Evolutionary conservation across 2,113 vertebrate genomes (phyloP), one percentile per base, ranked within the genome.

Genomic region (Equus przewalskii): DNA sequence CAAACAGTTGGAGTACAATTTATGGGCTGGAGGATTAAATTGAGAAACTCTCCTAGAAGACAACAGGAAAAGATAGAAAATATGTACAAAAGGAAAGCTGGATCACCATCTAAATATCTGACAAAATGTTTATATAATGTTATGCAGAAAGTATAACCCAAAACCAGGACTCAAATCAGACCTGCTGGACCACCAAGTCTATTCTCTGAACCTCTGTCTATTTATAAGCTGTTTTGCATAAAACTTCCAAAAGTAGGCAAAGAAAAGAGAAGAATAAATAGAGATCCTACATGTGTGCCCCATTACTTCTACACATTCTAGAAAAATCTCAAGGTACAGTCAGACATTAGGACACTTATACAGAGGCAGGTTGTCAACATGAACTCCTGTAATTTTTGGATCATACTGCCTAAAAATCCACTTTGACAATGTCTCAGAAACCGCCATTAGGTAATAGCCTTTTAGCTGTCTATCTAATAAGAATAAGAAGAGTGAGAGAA

Each of bases 401-500:
- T 92, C 73, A 51, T 44, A 15, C 51, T n/a, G 21, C 24, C 67
- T 65, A 78, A 80, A 96, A 87, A 54, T 46, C 19, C 46, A 76
- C 85, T 72, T 92, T 51, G 83, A 36, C 80, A 94, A 79, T 49
- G 72, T 67, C 76, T 95, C 69, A 87, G 41, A 86, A 78, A 76
- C 15, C n/a, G 30, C 41, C 21, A 3, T 26, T 76, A 51, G 60
- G 33, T 60, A 93, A 13, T 60, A 24, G 11, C 9, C 16, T 82
- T 65, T 81, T 62, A 12, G 51, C 67, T 92, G 9, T 84, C 62
- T 72, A 10, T 64, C 21, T 49, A 18, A 85, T 70, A 24, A 96
- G 9, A 33, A 13, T 21, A 73, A 70, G n/a, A 82, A 86, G 3
- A 24, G 7, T 7, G 6, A 64, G 44, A 28, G 5, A 83, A 41